Percentiles rank a stretch among this genome's conserved stretches.
Evolutionary conservation across 2,797 vertebrate genomes (phyloP).

Genomic region (Parauchenoglanis ngamensis): DNA sequence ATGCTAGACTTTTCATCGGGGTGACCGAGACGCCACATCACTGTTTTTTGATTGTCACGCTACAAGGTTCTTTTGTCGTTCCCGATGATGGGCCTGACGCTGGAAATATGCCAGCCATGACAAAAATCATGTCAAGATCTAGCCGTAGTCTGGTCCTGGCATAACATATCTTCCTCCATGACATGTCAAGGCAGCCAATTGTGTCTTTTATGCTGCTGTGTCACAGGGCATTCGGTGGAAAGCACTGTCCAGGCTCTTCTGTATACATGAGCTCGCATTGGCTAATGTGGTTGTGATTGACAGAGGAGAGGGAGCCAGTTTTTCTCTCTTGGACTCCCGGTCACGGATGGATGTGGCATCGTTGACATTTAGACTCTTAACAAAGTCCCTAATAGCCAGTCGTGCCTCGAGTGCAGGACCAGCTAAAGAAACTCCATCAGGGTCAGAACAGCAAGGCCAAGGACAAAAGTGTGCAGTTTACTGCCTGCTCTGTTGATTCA

Average conservation of each 20-base stretch:
- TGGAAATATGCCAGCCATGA: no score
- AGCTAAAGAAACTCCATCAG: neutral
- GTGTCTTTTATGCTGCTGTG: neutral
- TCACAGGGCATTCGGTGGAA: neutral
- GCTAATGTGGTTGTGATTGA: neutral
- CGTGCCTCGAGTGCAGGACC: neutral
- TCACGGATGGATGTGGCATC: neutral
- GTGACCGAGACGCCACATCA: no score
- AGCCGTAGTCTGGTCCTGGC: no score
- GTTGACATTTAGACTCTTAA: neutral
- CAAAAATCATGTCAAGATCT: no score
- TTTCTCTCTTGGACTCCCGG: neutral
- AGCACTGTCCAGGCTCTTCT: neutral
- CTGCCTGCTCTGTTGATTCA: neutral
- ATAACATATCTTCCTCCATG: neutral
- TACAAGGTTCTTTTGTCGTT: no score
- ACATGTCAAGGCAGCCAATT: neutral
- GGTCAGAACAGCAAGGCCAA: neutral
- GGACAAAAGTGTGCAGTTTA: neutral
- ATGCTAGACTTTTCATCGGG: no score
- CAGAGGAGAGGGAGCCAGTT: neutral
- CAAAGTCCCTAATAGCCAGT: neutral
- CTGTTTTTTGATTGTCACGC: no score
- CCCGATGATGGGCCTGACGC: no score
- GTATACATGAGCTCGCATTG: neutral